Base-by-base conservation (phyloP, 2,888 invertebrate genomes). In the Abrostola tripartita region DNA sequence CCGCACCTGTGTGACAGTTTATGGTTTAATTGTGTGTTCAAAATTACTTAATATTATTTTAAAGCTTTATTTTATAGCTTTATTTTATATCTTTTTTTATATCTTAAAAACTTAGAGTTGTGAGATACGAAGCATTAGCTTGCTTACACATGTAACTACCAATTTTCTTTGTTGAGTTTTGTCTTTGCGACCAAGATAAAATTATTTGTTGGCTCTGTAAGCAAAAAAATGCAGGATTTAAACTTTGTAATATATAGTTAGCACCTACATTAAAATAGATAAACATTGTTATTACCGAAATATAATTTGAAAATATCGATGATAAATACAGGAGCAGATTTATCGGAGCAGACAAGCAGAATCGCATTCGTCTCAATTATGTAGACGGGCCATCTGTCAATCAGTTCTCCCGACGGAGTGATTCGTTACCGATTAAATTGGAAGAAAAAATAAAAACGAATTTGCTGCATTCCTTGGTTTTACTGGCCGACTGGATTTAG, bases 281-380 rank as follows among this genome's bases (percentile, higher is more conserved):
- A 24, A 24, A 24, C 24, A 24, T 4, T 38, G 14, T 0, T 5
- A 37, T 24, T 14, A 37, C 12, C 35, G 12, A 14, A 5, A 40
- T 49, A 5, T 50, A 5, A 35, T 57, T 65, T 65, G 55, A 60
- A 58, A 68, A 68, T 83, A 83, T 85, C 81, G 77, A 82, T 86
- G 84, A 85, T 86, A 86, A 81, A 81, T 75, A 75, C 68, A 69
- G 61, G 68, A 65, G 69, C 68, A 86, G 88, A 89, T 90, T 92
- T 90, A 90, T 89, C 86, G 82, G 70, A 67, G 81, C 78, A 90
- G 89, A 89, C 90, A 88, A 86, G 85, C 85, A 80, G 83, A 84
- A 76, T 85, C 89, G 79, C 91, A 93, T 94, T 89, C 90, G 84
- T 94, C 93, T 93, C 93, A 94, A 94, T 94, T 94, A 94, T 85